phyloP scores from a whole-genome alignment of 1,140 invertebrate species.

The Neuroterus valhalla region DNA sequence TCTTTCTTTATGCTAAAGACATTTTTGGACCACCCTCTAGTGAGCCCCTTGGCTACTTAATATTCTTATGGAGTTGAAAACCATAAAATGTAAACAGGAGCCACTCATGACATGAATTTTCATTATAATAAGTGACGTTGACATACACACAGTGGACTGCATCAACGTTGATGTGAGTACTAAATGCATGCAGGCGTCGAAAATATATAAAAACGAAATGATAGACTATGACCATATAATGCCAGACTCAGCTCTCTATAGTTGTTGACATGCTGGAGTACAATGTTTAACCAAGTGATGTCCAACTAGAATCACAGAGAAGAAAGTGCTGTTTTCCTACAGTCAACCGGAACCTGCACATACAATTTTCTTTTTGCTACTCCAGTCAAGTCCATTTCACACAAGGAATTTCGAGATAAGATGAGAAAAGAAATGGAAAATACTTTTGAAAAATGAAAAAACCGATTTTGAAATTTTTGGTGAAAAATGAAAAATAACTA shows the following conservation, averaged over 20 bases:
- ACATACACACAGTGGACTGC: background rate
- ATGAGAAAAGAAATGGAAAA: background rate
- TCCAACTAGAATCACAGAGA: slow-evolving; percentile 9
- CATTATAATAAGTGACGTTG: background rate
- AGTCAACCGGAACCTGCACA: background rate
- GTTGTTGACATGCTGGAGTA: background rate
- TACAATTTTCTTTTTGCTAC: background rate
- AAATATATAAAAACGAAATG: slow-evolving; percentile 14
- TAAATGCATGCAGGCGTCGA: background rate
- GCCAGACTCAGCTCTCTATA: background rate
- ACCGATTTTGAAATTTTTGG: too few relatives aligned
- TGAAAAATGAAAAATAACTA: too few relatives aligned
- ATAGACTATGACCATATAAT: background rate
- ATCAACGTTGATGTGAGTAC: slow-evolving; percentile 5
- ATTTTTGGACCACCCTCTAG: background rate
- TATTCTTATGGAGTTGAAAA: slow-evolving; percentile 26
- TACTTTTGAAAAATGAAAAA: background rate
- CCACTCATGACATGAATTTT: slow-evolving; percentile 21
- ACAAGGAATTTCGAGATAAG: background rate
- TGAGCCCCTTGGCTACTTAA: slow-evolving; percentile 6
- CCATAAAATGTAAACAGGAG: slow-evolving; percentile 21
- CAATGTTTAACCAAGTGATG: background rate
- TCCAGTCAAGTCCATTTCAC: background rate
- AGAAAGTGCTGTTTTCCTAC: slow-evolving; percentile 7
- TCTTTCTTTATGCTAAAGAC: background rate